Base-by-base conservation (phyloP, 2,797 vertebrate species). In the Nasua narica region DNA sequence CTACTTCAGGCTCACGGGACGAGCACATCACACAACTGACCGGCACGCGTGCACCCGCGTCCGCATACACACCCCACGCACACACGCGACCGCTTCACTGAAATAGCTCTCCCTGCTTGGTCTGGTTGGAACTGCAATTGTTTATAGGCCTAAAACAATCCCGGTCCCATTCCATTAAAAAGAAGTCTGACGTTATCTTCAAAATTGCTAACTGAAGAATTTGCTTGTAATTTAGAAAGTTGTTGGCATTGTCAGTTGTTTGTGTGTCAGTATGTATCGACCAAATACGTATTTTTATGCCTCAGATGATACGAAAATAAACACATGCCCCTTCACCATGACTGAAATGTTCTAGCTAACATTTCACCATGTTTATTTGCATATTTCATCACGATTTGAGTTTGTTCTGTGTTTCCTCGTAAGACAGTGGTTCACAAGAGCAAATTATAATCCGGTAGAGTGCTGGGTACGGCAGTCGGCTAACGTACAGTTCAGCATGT, bases 261-360 rank as follows among this genome's bases (percentile, higher is more conserved):
- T 0, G 3, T 8, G 0, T 18, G 18, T 50, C 27, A 7, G 10
- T 43, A 2, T 15, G 4, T 52, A 29, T 25, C 37, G 86, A 52
- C 19, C n/a, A 46, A 9, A 15, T 40, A 11, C 1, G 16, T 2
- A 1, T 7, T 40, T 74, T 25, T 48, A 29, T 11, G 14, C 15
- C 12, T 67, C 7, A 29, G 40, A 15, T 1, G 13, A n/a, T 5
- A 2, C 0, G 5, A 23, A 83, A 52, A 7, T 7, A 7, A 43
- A 14, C 0, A 2, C 50, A 32, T 1, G 6, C 16, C 29, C 0
- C 14, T 43, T 27, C 10, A 1, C 15, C 4, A 0, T 9, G 16
- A 70, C 13, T 27, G 7, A 12, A 15, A 1, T 25, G 16, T 19
- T 56, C 13, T 7, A 5, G 32, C 15, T 11, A 54, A 85, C 48